These are phyloP conservation scores for Coturnix japonica DNA, from an alignment of 2,113 vertebrate species.

Conservation along the genomic window DNA sequence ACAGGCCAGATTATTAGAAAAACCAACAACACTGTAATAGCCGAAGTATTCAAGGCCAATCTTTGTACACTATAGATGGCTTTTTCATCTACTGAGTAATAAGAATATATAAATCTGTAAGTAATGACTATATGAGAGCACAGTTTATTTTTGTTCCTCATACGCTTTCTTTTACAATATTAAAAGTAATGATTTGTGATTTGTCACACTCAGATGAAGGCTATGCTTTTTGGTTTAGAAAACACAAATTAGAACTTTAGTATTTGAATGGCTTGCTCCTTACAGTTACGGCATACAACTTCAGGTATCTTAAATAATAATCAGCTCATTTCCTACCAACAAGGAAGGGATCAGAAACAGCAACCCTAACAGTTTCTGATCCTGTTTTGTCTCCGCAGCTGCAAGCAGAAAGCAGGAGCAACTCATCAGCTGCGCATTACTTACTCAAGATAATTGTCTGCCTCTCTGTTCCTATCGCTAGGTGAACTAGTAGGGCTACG, in stretches of 20 bases:
- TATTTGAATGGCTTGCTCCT: neutral
- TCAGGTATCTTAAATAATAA: neutral
- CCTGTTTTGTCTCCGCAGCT: neutral
- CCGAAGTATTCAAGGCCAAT: neutral
- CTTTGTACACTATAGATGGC: neutral
- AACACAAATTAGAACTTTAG: neutral
- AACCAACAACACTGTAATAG: neutral
- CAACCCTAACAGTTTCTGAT: neutral
- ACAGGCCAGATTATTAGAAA: neutral
- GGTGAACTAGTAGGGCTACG: neutral
- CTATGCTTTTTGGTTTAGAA: neutral
- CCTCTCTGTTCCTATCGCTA: neutral
- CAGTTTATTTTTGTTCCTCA: neutral
- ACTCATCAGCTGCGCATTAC: neutral
- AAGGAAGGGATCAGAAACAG: neutral
- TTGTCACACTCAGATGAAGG: neutral
- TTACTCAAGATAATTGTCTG: neutral
- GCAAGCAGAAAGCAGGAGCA: neutral
- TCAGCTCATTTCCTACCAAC: neutral
- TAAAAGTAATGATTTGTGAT: neutral
- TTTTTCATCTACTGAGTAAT: neutral
- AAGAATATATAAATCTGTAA: neutral
- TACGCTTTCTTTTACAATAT: neutral
- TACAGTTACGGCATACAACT: neutral
- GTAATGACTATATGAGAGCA: neutral